Base-by-base conservation (phyloP, 2,113 vertebrate species). In the Rostratula benghalensis region DNA sequence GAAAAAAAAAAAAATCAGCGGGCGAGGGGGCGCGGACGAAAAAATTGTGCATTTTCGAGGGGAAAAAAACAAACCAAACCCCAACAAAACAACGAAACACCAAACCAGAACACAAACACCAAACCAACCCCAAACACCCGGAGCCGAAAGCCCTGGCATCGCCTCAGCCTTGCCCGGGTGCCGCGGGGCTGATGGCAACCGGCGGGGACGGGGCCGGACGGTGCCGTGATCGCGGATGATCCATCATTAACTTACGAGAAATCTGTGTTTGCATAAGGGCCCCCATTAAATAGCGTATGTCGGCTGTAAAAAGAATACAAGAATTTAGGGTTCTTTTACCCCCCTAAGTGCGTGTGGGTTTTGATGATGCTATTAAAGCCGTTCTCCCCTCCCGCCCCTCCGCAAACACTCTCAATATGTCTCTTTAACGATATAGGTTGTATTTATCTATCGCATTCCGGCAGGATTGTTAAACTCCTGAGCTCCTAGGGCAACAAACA, bases 391-490 rank as follows among this genome's bases (percentile, higher is more conserved):
- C 80, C 86, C 70, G 45, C 63, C 89, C 68, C 74, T 78, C 60
- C n/a, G 43, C 86, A 87, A 33, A 69, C 21, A 41, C 73, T 74
- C 89, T 48, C 64, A 22, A 39, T 82, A 41, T 80, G 43, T 84
- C 65, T 39, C 82, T 95, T 86, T 37, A 77, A 56, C 80, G 1
- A 18, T 23, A 46, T 6, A 39, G 50, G 64, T 28, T 17, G 61
- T 89, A 79, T 96, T 96, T 95, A 78, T 93, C 87, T 56, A 41
- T 46, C 71, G 57, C 93, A 74, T 97, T 96, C 95, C 93, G 89
- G 64, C 69, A 95, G 86, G 82, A 87, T n/a, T 43, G 76, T 69
- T 83, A 83, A 71, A 54, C 88, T 89, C 96, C 78, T n/a, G 86
- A 91, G 83, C 91, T 96, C 89, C 95, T 81, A 63, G 80, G 94